Conservation (phyloP, 2,888 invertebrate genomes). For the Dinocampus coccinellae region DNA sequence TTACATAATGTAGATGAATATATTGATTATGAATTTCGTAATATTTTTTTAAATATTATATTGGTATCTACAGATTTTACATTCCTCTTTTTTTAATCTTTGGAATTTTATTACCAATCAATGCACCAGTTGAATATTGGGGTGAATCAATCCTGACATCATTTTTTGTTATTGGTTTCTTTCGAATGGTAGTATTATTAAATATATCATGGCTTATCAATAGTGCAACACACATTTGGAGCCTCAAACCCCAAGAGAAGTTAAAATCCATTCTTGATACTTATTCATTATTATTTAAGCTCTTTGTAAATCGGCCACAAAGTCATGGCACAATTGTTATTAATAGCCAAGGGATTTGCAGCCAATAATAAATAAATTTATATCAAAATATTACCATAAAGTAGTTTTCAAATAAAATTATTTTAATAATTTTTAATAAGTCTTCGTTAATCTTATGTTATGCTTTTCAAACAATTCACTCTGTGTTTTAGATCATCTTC, state of each 20-base stretch:
- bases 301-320: constrained; percentile 60
- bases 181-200: constrained; percentile 76
- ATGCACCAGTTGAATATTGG: constrained; percentile 86
- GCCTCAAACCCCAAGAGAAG: constrained; percentile 79
- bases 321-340: constrained; percentile 62
- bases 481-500: constrained; percentile 73
- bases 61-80: constrained; percentile 74
- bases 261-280: constrained; percentile 70
- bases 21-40: not conserved
- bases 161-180: constrained; percentile 77
- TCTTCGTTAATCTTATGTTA: not conserved
- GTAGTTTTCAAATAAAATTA: constrained; percentile 16
- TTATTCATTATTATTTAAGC: constrained; percentile 49
- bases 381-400: constrained; percentile 23
- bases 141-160: constrained; percentile 76
- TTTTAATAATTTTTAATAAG: constrained; percentile 1
- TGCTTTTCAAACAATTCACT: not conserved
- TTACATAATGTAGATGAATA: not conserved
- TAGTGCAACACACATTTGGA: constrained; percentile 82
- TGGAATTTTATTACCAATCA: constrained; percentile 79
- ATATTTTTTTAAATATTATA: not conserved
- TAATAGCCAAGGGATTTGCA: constrained; percentile 52
- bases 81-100: constrained; percentile 78
- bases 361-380: constrained; percentile 35
- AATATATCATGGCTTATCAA: constrained; percentile 81